Base-by-base conservation (phyloP, 53 echinoderm and acorn worm genomes). In the Arbacia lixula region DNA sequence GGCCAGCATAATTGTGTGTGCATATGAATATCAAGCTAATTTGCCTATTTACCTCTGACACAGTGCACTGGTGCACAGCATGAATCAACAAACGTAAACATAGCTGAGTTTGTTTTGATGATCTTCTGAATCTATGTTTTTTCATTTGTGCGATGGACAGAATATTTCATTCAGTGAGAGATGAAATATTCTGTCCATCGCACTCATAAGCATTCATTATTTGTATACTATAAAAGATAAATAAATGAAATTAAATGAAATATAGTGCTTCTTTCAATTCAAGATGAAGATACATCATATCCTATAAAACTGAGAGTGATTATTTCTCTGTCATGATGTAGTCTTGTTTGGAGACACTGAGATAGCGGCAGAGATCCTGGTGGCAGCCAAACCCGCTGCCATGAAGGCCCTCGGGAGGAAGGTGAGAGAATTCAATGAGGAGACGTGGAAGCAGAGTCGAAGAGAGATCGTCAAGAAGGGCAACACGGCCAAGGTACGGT, bases 321-420 rank as follows among this genome's bases (percentile, higher is more conserved):
- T 46, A 46, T 69, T 26, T 26, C 43, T 69, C 29, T n/a, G n/a
- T n/a, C n/a, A n/a, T 20, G 43, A 42, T 71, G 8, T 51, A 96
- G 96, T 90, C 12, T 49, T 96, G 20, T 96, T 96, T 71, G 89
- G 72, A 51, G 96, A 96, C 66, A 53, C 73, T 14, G 86, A 58
- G 53, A 85, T 85, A 36, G 96, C 90, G 21, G 32, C 80, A 21
- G 41, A 87, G 61, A 96, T 96, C n/a, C 83, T 94, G 6, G 16
- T 56, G 12, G 91, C 86, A 34, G 39, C 19, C 37, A 87, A 94
- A 32, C 96, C 92, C 16, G 41, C 28, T 14, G 71, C 50, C 4
- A 94, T 94, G 84, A 96, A 96, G 77, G 83, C 87, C 5, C 76
- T 96, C 12, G 96, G 96, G 36, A 71, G 96, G 67, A 81, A 88